Percentiles rank a stretch among this genome's conserved stretches.
Conservation (phyloP, 2,113 vertebrate species). For the Pseudorhombus dupliciocellatus region DNA sequence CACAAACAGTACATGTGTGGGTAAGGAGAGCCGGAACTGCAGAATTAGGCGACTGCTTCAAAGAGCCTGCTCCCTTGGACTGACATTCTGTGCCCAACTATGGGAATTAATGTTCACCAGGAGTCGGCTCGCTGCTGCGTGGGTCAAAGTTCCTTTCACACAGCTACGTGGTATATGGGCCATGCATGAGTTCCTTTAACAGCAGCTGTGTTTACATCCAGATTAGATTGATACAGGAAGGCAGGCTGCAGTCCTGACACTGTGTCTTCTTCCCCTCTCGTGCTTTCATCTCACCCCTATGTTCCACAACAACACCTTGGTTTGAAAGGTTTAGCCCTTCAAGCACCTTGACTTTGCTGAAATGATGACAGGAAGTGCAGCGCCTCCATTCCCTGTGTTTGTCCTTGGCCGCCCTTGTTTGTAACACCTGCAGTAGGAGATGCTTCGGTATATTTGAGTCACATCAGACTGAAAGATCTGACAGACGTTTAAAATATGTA, state of each 20-base stretch:
- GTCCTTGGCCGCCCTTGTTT: conserved; percentile 4
- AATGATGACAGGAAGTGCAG: conserved; percentile 48
- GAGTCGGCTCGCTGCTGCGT: conserved; percentile 29
- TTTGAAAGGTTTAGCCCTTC: conserved; percentile 63
- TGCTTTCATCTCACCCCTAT: conserved; percentile 80
- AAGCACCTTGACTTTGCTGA: conserved; percentile 19
- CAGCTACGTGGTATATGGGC: conserved; percentile 67
- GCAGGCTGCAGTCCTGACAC: conserved; percentile 47
- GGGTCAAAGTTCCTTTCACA: conserved; percentile 73
- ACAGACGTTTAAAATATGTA: no score
- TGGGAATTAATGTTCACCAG: conserved; percentile 57
- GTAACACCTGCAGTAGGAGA: conserved; percentile 27
- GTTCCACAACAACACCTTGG: conserved; percentile 48
- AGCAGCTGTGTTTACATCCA: conserved; percentile 81
- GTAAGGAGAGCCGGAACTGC: conserved; percentile 34
- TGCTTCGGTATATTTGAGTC: conserved; percentile 1
- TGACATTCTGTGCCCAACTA: conserved; percentile 46
- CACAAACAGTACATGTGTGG: conserved; percentile 24
- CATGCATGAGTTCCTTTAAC: conserved; percentile 68
- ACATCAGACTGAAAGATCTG: neutral
- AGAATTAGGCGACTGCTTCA: conserved; percentile 33
- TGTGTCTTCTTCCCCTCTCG: conserved; percentile 48
- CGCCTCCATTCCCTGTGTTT: conserved; percentile 8
- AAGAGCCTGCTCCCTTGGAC: conserved; percentile 30
- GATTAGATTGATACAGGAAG: conserved; percentile 71